Base-by-base conservation (phyloP, 1,140 invertebrate genomes). In the Tyrophagus putrescentiae region DNA sequence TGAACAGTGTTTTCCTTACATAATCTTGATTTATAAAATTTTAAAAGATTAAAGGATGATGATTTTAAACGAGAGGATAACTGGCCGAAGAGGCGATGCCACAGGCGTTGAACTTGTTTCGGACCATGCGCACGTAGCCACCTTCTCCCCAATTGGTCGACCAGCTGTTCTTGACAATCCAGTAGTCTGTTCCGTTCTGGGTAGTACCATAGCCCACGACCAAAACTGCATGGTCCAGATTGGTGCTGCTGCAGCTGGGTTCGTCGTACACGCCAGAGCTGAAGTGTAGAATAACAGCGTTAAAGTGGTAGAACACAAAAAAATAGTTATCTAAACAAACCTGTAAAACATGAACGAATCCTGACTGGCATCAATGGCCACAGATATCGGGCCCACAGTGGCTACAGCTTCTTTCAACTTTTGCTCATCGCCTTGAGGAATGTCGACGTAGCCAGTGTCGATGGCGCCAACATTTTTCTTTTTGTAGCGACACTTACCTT, bases 71-170 rank as follows among this genome's bases (percentile, higher is more conserved):
- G 0, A 67, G 60, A 5, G 72, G 75, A 64, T 73, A 75, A 53
- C 68, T 72, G 60, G 90, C 84, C 57, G 74, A 70, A 21, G 81
- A 79, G 29, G 90, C 89, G 70, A 95, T 82, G 67, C 91, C 91
- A 72, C 91, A 96, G 67, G 84, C 79, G 71, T 95, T 95, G 1
- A 84, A 65, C 65, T 80, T 79, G 72, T 94, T 92, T 65, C 89
- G 78, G 4, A 83, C 76, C 81, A 97, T 94, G 73, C 83, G 82
- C 64, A 95, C 85, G 75, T 87, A 95, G 27, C 91, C 91, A 3
- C 82, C 66, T 28, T 82, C 76, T 25, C 91, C 90, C 90, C 90
- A 95, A 1, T 72, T 82, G 87, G 87, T 92, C 33, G 68, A 68
- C 85, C 61, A 87, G 73, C 68, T 70, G 66, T 77, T 76, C 63